Percentiles rank a stretch among this genome's conserved stretches.
Evolutionary conservation across 2,888 invertebrate genomes (phyloP).

Genomic region (Phortica okadai): DNA sequence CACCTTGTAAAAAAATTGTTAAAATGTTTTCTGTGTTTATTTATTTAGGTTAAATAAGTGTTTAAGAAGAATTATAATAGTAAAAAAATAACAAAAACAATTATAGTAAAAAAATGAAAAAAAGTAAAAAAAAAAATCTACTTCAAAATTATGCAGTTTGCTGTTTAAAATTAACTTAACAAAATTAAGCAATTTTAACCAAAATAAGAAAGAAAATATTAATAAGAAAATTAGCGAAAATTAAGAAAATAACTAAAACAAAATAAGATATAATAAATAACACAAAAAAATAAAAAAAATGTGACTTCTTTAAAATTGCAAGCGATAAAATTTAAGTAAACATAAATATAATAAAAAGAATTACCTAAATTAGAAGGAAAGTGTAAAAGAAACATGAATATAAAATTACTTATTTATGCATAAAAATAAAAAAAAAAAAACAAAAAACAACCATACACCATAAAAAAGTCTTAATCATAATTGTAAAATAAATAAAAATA

Average conservation of each 20-base stretch:
- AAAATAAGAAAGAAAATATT: slow-evolving; percentile 38
- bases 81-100: slow-evolving; percentile 44
- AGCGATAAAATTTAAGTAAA: slow-evolving; percentile 26
- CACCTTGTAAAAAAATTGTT: background rate
- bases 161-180: slow-evolving; percentile 33
- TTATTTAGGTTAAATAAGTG: background rate
- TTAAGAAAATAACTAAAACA: background rate
- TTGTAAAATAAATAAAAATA: slow-evolving; percentile 32
- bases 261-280: background rate
- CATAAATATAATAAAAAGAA: slow-evolving; percentile 26
- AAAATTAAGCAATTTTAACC: slow-evolving; percentile 8
- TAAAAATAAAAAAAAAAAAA: slow-evolving; percentile 36
- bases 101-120: slow-evolving; percentile 3
- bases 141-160: slow-evolving; percentile 38
- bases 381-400: background rate
- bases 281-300: background rate
- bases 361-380: background rate
- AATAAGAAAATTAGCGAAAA: background rate
- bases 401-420: slow-evolving; percentile 10
- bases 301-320: background rate
- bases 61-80: slow-evolving; percentile 28
- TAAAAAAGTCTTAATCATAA: slow-evolving; percentile 28
- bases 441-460: slow-evolving; percentile 20
- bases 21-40: slow-evolving; percentile 9
- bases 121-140: slow-evolving; percentile 20